Conservation (phyloP, 2,113 vertebrate genomes). For the Silurus asotus region DNA sequence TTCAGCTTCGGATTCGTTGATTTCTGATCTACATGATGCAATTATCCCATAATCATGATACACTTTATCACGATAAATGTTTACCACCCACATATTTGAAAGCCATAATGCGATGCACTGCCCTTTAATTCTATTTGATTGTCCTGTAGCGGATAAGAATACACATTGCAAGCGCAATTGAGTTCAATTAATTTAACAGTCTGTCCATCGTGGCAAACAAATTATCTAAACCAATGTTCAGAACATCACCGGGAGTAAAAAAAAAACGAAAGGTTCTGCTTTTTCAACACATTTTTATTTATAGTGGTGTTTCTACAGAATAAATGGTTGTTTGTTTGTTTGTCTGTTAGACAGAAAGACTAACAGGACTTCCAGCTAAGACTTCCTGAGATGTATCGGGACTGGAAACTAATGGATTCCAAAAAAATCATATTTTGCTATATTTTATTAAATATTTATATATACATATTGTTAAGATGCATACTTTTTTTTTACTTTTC, state of each 20-base stretch:
- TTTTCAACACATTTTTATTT: not conserved
- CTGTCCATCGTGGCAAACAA: not conserved
- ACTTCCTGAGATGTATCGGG: not conserved
- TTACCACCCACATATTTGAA: slow-evolving; percentile 30
- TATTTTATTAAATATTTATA: no score
- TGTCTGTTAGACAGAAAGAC: not conserved
- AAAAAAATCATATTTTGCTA: not conserved
- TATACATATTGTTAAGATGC: no score
- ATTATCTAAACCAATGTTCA: not conserved
- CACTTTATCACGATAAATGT: slow-evolving; percentile 27
- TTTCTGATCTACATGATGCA: not conserved
- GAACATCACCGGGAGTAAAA: not conserved
- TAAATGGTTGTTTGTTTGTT: not conserved
- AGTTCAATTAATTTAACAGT: slow-evolving; percentile 17
- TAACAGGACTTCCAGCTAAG: not conserved
- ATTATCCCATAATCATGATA: slow-evolving; percentile 34
- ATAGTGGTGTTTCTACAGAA: not conserved
- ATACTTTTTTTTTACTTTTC: not conserved
- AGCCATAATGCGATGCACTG: slow-evolving; percentile 7
- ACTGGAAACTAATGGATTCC: not conserved
- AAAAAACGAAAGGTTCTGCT: not conserved
- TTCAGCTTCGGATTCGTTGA: not conserved
- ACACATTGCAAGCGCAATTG: not conserved
- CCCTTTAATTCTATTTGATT: slow-evolving; percentile 15
- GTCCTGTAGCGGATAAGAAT: slow-evolving; percentile 14